phyloP scores from a whole-genome alignment of 1,140 invertebrate genomes.

The Ganaspis sp. region DNA sequence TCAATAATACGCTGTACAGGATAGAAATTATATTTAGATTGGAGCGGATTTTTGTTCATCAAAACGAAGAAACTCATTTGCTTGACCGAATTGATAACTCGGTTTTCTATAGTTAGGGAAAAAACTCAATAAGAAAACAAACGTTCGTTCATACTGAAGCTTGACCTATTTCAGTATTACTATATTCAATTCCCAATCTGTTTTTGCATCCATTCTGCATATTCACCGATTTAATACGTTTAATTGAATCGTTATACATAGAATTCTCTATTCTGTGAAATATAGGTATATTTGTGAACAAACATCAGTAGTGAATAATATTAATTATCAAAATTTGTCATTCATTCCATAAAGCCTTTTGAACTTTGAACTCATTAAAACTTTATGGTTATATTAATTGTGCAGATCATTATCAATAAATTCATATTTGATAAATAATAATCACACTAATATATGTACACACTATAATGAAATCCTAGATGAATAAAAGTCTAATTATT shows the following conservation, averaged over 20 bases:
- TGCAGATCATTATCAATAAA: neutral
- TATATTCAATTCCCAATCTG: neutral
- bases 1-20: too few relatives aligned
- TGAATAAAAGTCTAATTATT: too few relatives aligned
- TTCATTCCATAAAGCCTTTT: neutral
- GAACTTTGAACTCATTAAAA: neutral
- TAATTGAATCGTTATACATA: constrained; percentile 10
- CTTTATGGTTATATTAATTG: neutral
- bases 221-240: constrained; percentile 9
- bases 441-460: neutral
- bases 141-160: constrained; percentile 4
- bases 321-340: neutral
- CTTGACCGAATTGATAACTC: constrained; percentile 9
- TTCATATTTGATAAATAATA: neutral
- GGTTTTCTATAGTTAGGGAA: neutral
- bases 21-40: neutral
- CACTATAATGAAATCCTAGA: too few relatives aligned
- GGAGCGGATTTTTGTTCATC: neutral
- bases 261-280: neutral
- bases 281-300: neutral
- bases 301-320: neutral
- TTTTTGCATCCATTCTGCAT: constrained; percentile 14
- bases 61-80: constrained; percentile 10
- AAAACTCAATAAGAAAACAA: constrained; percentile 11
- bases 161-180: constrained; percentile 10